Percentiles rank a stretch among this genome's conserved stretches.
Evolutionary conservation across 2,113 vertebrate species (phyloP).

Genomic region (Ursus arctos): DNA sequence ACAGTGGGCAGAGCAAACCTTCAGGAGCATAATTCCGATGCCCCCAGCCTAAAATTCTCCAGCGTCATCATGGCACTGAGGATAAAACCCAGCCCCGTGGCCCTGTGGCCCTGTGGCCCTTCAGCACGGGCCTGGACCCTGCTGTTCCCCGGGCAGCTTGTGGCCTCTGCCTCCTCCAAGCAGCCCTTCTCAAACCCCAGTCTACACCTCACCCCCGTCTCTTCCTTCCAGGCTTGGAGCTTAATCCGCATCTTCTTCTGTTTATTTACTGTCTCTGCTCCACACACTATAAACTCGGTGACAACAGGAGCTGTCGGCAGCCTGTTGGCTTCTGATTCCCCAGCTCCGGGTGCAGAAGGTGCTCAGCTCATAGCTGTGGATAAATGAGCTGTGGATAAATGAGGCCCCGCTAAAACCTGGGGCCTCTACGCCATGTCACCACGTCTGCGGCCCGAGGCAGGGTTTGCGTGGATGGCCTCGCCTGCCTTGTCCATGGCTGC

Average conservation of each 20-base stretch:
- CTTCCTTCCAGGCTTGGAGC: not conserved
- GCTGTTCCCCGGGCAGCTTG: not conserved
- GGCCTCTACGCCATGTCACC: not conserved
- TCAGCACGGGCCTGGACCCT: not conserved
- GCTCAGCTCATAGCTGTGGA: not conserved
- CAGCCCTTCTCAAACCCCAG: not conserved
- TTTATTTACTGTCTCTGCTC: not conserved
- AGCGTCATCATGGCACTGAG: rapidly evolving
- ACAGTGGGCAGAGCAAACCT: rapidly evolving
- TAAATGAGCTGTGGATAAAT: not conserved
- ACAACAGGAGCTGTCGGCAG: not conserved
- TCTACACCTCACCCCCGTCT: not conserved
- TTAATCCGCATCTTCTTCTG: not conserved
- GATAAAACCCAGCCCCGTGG: not conserved
- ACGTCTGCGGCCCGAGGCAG: not conserved
- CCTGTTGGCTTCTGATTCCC: not conserved
- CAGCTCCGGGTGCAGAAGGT: not conserved
- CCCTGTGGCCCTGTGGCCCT: not conserved
- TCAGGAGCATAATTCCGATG: rapidly evolving
- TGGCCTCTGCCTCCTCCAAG: not conserved
- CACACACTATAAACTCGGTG: no score
- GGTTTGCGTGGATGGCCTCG: not conserved
- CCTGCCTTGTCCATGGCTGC: not conserved
- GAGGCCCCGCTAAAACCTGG: no score
- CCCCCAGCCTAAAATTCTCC: rapidly evolving